Base-by-base conservation (phyloP, 2,888 invertebrate species). In the Drosophila birchii region DNA sequence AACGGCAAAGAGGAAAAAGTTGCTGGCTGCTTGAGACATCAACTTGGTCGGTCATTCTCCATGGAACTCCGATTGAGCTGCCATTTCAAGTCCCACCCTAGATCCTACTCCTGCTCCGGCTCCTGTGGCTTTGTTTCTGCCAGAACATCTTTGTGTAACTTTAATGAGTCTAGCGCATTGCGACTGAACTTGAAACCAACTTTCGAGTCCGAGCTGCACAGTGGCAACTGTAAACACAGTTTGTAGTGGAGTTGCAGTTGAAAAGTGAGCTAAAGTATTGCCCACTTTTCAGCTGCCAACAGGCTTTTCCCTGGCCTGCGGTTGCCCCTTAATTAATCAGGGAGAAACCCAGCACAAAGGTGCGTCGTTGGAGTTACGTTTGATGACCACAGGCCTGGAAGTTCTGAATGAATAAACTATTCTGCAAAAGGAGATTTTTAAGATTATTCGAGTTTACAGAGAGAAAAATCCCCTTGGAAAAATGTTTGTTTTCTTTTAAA, bases 81-180 rank as follows among this genome's bases (percentile, higher is more conserved):
- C 64, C 67, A 66, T 67, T 66, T 64, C 41, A 41, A 39, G 67
- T 47, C 47, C 23, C 16, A 8, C 20, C 36, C 70, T 73, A 61
- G 66, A 60, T 76, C 75, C 76, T 44, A 59, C 36, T 49, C 60
- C 55, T 34, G 49, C 34, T 72, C 45, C 41, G 20, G 39, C 18
- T 71, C 44, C 55, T 58, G 36, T 23, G 34, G 51, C 51, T 61
- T 55, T 74, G 45, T 57, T 57, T 55, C 32, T 29, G 51, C 78
- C 63, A n/a, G 51, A 41, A 57, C 63, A 62, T 72, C 75, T 75
- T 59, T 59, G 68, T 55, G 55, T 79, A 76, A 79, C 82, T 87
- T 87, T 87, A 83, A 83, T 78, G 88, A 87, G 82, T 78, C 76
- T 86, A 64, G 76, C 69, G 76, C 74, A 74, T 41, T 74, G 74